These are phyloP conservation scores for Martes martes DNA, from an alignment of 2,113 vertebrate genomes.

Conservation along the genomic window DNA sequence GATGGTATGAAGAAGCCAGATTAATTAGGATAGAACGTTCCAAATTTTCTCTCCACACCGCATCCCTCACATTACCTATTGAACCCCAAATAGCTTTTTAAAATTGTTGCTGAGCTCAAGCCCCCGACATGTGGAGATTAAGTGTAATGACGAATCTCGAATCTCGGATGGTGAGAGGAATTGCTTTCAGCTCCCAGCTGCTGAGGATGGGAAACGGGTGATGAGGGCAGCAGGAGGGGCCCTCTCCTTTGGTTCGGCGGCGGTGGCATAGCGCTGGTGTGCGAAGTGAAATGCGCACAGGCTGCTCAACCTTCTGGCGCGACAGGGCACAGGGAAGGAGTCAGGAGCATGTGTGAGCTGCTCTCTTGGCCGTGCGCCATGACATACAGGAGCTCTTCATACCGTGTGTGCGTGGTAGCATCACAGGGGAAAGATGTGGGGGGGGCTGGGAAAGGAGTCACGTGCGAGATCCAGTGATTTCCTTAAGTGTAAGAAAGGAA, in stretches of 20 bases:
- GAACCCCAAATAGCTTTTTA: background rate
- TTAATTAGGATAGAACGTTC: background rate
- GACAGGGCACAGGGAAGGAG: rapidly evolving
- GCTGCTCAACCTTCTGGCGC: background rate
- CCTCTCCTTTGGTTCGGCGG: rapidly evolving
- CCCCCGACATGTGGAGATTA: background rate
- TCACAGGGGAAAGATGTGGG: background rate
- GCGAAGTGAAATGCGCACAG: background rate
- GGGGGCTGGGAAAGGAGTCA: background rate
- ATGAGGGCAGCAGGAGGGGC: background rate
- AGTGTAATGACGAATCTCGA: background rate
- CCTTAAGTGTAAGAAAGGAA: background rate
- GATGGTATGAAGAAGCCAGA: background rate
- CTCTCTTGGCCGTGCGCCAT: background rate
- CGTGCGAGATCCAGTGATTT: background rate
- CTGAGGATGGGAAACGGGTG: background rate
- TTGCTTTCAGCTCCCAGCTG: conserved; percentile 32
- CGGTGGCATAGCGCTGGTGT: rapidly evolving
- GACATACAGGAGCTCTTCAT: background rate
- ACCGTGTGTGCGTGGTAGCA: rapidly evolving
- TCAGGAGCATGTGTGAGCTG: background rate
- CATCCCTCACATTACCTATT: background rate
- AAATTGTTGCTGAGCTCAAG: conserved; percentile 32
- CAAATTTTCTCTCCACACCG: background rate
- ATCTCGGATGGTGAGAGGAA: background rate